Evolutionary conservation across 2,113 vertebrate genomes (phyloP), one percentile per base, ranked within the genome.

Genomic region (Meriones unguiculatus): DNA sequence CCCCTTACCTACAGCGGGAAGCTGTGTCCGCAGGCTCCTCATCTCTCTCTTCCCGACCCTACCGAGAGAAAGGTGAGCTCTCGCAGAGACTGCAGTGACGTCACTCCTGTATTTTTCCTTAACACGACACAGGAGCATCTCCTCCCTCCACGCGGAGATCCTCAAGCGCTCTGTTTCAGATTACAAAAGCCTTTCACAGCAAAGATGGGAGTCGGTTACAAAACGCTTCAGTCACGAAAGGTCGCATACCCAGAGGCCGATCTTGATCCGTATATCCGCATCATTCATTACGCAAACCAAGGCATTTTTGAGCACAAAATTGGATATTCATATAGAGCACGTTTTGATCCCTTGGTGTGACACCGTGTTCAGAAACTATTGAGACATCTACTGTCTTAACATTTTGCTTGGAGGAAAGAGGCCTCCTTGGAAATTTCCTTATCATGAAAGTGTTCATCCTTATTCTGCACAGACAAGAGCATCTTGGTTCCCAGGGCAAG

Each of bases 121-220:
- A 72, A 89, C 82, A 94, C 4, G 88, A 94, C 90, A 78, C 87
- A 96, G 70, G 95, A 87, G n/a, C n/a, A 78, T 78, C 57, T n/a
- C 46, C 22, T 81, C 35, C 8, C 64, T 64, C 72, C 20, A 28
- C 78, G 35, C 30, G 32, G 65, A 85, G 90, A 70, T 95, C 75
- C 67, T 95, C 88, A 85, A 81, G 82, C 80, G 85, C 91, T 92
- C 80, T 72, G 85, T 82, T 94, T 95, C 59, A 62, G 78, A 93
- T 80, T 93, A 64, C 41, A 91, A 96, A 96, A 97, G 93, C 89
- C 64, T 75, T 93, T 54, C 94, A 62, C 8, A 75, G 89, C 35
- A 7, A 85, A 93, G 35, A 57, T 82, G 78, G 41, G 5, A 41
- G 59, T 52, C 90, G 72, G 24, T 77, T 62, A 50, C 69, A 17